Conservation (phyloP, 2,797 vertebrate species). For the Coilia nasus region DNA sequence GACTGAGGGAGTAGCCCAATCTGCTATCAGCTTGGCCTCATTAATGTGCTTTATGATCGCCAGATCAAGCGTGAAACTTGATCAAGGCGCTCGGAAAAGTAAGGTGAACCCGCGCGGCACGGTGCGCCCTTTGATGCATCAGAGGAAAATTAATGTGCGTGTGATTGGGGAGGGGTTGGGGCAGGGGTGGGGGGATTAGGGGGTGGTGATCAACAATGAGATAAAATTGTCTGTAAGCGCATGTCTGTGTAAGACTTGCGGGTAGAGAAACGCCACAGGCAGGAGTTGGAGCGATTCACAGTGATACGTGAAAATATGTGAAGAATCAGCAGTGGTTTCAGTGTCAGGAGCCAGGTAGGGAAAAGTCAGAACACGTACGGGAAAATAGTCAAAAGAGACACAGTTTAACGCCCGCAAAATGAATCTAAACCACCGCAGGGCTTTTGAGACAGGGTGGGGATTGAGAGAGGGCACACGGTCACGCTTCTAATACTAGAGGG, state of each 20-base stretch:
- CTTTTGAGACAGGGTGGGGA: neutral
- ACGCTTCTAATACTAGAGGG: neutral
- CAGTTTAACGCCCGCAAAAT: neutral
- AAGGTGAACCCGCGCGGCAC: neutral
- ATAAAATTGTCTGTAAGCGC: constrained; percentile 4
- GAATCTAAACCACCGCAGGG: neutral
- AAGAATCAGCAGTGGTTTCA: constrained; percentile 27
- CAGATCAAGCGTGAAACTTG: constrained; percentile 19
- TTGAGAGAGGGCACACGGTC: neutral
- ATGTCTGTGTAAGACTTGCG: neutral
- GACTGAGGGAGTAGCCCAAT: neutral
- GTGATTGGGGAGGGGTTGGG: neutral
- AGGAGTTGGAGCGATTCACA: constrained; percentile 28
- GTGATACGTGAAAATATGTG: constrained; percentile 36
- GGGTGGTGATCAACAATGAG: neutral
- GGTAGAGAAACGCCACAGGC: constrained; percentile 29
- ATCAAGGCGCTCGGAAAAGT: constrained; percentile 5
- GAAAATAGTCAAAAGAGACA: neutral
- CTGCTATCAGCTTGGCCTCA: constrained; percentile 4
- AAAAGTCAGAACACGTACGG: constrained; percentile 5
- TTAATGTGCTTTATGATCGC: constrained; percentile 4
- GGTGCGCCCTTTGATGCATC: neutral
- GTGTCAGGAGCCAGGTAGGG: constrained; percentile 10
- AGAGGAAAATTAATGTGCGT: constrained; percentile 14
- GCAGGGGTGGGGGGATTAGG: too few relatives aligned